A percentile compares a stretch with the other conserved stretches of the same genome.
phyloP scores from a whole-genome alignment of 64 coral and sea anemone species.

The Stylophora pistillata region DNA sequence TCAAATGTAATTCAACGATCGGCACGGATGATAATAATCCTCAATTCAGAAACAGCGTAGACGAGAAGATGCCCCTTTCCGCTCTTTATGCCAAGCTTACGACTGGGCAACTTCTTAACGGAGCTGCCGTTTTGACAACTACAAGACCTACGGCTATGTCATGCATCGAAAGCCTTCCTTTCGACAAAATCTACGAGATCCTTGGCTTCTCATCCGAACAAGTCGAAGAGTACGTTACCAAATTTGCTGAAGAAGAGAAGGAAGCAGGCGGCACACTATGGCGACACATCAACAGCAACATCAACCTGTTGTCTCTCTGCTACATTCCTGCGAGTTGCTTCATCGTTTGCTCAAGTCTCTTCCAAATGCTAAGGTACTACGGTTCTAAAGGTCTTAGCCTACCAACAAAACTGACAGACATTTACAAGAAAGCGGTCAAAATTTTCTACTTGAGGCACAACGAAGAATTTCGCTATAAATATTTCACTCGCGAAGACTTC shows the following conservation, averaged over 20 bases:
- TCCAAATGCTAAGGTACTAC: neutral
- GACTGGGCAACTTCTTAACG: slow-evolving; percentile 16
- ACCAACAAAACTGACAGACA: slow-evolving; percentile 19
- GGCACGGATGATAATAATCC: neutral
- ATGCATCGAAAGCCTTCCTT: neutral
- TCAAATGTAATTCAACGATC: neutral
- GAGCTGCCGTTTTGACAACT: slow-evolving; percentile 41
- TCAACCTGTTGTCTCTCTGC: slow-evolving; percentile 59
- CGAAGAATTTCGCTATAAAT: neutral
- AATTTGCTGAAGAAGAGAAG: slow-evolving; percentile 28
- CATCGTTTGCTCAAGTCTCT: slow-evolving; percentile 50
- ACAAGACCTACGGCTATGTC: slow-evolving; percentile 50
- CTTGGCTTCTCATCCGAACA: slow-evolving; percentile 66
- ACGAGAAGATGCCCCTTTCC: slow-evolving; percentile 3
- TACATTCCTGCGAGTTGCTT: slow-evolving; percentile 69
- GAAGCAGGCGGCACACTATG: neutral
- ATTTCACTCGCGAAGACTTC: neutral
- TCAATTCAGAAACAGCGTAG: neutral
- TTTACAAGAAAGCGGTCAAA: slow-evolving; percentile 24
- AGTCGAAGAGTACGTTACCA: slow-evolving; percentile 56
- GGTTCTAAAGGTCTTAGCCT: neutral
- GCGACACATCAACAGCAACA: slow-evolving; percentile 11
- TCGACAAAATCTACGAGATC: slow-evolving; percentile 58
- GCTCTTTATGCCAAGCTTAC: slow-evolving; percentile 7
- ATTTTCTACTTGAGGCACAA: slow-evolving; percentile 2